Evolutionary conservation across 2,113 vertebrate species (phyloP).

Genomic region (Coracopsis vasa): DNA sequence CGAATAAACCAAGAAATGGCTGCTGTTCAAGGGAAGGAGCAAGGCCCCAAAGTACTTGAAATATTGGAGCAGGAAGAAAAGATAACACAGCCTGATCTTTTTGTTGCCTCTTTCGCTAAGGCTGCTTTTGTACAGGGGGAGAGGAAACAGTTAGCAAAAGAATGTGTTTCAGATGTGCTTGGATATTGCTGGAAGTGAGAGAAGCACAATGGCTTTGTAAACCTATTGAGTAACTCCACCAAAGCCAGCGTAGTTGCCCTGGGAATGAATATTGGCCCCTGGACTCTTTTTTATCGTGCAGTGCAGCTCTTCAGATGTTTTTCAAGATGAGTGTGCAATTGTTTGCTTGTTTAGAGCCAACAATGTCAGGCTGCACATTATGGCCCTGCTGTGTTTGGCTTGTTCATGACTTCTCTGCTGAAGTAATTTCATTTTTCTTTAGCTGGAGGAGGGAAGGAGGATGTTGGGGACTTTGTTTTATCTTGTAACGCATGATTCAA

Average conservation of each 20-base stretch:
- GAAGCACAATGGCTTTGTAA: slow-evolving; percentile 29
- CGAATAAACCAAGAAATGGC: slow-evolving; percentile 33
- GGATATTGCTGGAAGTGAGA: slow-evolving; percentile 8
- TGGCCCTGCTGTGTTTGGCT: slow-evolving; percentile 24
- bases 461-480: background rate
- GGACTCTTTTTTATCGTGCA: slow-evolving; percentile 1
- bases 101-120: background rate
- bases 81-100: slow-evolving; percentile 40
- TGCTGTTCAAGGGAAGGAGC: slow-evolving; percentile 36
- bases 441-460: background rate
- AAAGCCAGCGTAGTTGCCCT: background rate
- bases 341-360: slow-evolving; percentile 41
- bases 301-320: slow-evolving; percentile 14
- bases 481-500: slow-evolving; percentile 10
- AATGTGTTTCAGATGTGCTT: slow-evolving; percentile 42
- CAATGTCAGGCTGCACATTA: background rate
- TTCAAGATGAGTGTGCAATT: slow-evolving; percentile 25
- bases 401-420: slow-evolving; percentile 19
- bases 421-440: slow-evolving; percentile 31
- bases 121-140: background rate
- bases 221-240: slow-evolving; percentile 30
- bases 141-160: background rate
- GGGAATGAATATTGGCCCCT: slow-evolving; percentile 26
- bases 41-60: slow-evolving; percentile 19
- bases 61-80: slow-evolving; percentile 59